These are phyloP conservation scores for Seira ritae DNA, from an alignment of 2,888 invertebrate genomes.

Conservation along the genomic window DNA sequence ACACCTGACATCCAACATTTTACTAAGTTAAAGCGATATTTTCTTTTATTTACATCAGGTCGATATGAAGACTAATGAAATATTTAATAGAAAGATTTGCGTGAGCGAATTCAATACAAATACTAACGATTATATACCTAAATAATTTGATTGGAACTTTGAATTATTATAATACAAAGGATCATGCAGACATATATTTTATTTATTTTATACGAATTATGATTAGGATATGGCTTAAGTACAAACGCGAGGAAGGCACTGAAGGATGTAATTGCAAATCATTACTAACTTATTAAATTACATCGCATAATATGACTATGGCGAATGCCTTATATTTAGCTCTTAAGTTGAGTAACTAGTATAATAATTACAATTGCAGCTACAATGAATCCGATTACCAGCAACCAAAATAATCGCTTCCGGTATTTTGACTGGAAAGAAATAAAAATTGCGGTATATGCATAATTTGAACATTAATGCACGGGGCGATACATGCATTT, in stretches of 20 bases:
- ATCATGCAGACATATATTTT: no score
- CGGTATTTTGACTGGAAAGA: slow-evolving; percentile 79
- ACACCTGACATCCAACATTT: neutral
- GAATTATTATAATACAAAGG: no score
- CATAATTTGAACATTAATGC: no score
- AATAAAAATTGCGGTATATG: no score
- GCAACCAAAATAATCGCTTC: slow-evolving; percentile 84
- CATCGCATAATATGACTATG: neutral
- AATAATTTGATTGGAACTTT: neutral
- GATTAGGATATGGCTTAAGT: no score
- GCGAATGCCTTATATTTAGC: slow-evolving; percentile 19
- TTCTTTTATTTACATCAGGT: neutral
- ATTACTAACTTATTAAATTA: no score
- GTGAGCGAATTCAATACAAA: neutral
- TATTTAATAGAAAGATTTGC: neutral
- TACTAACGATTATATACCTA: neutral
- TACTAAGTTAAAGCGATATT: neutral
- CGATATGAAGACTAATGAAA: neutral
- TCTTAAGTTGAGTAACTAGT: slow-evolving; percentile 77
- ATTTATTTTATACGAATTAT: no score
- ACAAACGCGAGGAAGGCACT: no score
- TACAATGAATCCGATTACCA: slow-evolving; percentile 82
- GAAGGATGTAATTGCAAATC: neutral
- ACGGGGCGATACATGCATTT: neutral
- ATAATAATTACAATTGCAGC: slow-evolving; percentile 83